Conservation (phyloP, 2,113 vertebrate species). For the pig (Sus scrofa) region T2T-Sscrofa CM000816.6:38445001-38445500, state of each 20-base stretch:
- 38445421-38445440: neutral
- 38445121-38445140: too few relatives aligned
- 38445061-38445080: too few relatives aligned
- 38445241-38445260: too few relatives aligned
- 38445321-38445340: neutral
- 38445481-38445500: neutral
- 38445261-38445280: neutral
- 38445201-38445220: too few relatives aligned
- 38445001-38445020: neutral
- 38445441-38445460: neutral
- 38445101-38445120: too few relatives aligned
- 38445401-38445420: conserved; percentile 36
- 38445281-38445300: conserved; percentile 41
- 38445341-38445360: neutral
- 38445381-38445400: conserved; percentile 33
- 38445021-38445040: too few relatives aligned
- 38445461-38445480: neutral
- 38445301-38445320: conserved; percentile 29
- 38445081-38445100: too few relatives aligned
- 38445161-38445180: too few relatives aligned
- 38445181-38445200: too few relatives aligned
- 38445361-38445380: conserved; percentile 4
- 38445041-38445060: too few relatives aligned
- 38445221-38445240: too few relatives aligned
- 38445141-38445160: too few relatives aligned